Percentiles rank a stretch among this genome's conserved stretches.
Conservation (phyloP, 1,140 invertebrate species). For the Adoxophyes honmai region DNA sequence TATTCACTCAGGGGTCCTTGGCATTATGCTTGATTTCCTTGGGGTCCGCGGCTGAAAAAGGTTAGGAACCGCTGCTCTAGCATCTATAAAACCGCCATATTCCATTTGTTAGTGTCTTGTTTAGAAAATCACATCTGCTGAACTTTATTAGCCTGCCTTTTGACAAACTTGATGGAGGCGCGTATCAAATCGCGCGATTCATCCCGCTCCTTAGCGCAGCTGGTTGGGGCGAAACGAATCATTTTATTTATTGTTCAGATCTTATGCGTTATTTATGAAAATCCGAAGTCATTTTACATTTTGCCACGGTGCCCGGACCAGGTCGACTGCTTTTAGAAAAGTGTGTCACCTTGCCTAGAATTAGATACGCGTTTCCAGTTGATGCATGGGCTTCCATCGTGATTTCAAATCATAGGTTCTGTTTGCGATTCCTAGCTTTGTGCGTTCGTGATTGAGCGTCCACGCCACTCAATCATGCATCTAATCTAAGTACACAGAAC, state of each 20-base stretch:
- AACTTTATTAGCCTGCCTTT: constrained; percentile 71
- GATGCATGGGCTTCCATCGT: constrained; percentile 36
- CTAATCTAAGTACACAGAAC: background rate
- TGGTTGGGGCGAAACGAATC: constrained; percentile 67
- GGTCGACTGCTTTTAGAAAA: constrained; percentile 34
- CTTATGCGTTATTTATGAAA: constrained; percentile 71
- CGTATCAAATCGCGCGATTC: constrained; percentile 71
- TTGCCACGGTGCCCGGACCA: constrained; percentile 34
- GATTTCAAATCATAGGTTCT: constrained; percentile 27
- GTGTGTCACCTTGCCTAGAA: constrained; percentile 67
- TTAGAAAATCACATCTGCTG: constrained; percentile 74
- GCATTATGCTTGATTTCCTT: too few species aligned
- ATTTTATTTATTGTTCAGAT: constrained; percentile 65
- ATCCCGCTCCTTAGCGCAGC: constrained; percentile 65
- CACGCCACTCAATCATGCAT: constrained; percentile 1
- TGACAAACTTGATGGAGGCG: constrained; percentile 70
- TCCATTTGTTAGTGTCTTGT: constrained; percentile 73
- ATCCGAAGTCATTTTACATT: constrained; percentile 44
- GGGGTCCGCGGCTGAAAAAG: too few species aligned
- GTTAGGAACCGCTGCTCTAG: too few species aligned
- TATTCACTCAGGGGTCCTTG: too few species aligned
- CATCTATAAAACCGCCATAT: constrained; percentile 29
- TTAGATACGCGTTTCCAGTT: constrained; percentile 56
- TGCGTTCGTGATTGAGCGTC: constrained; percentile 22
- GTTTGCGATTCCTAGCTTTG: constrained; percentile 14